Base-by-base conservation (phyloP, 2,797 vertebrate genomes). In the Takifugu rubripes region DNA sequence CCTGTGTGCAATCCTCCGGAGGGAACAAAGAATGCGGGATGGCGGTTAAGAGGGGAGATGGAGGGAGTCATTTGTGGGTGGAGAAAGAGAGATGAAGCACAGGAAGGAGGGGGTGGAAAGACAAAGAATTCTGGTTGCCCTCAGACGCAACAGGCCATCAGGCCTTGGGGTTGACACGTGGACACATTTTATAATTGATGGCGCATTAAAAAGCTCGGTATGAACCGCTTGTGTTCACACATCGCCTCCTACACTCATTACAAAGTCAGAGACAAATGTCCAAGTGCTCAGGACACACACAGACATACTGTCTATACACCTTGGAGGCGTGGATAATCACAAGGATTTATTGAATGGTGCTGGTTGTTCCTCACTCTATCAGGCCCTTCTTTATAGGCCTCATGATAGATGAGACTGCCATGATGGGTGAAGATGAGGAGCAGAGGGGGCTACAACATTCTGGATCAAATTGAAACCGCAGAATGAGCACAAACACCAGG, bases 271-370 rank as follows among this genome's bases (percentile, higher is more conserved):
- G 68, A 84, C 74, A 82, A 76, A 88, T 79, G 74, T 54, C 69
- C 56, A 61, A 54, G 5, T 46, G 67, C 42, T 59, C 40, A 16
- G 53, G 45, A 68, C 57, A 64, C 56, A 52, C 63, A 55, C 64
- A 66, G 59, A 56, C 52, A 66, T 55, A 65, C 59, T 55, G 68
- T 68, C 68, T 72, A 59, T 72, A 80, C 75, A 80, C 81, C 84
- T 83, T 58, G 74, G 72, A 82, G 88, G 76, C 60, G 72, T 84
- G 84, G 86, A 85, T 90, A 90, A 91, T 89, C 84, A 85, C 72
- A 72, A 85, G 87, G 87, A 91, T 90, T 90, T 90, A 90, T 89
- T 89, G 89, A 90, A 87, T 82, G 79, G 71, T 69, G 76, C 77
- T 78, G 75, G 79, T 78, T 70, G 69, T 83, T 84, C 79, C 84